Percentiles rank a stretch among this genome's conserved stretches.
Evolutionary conservation across 1,140 invertebrate species (phyloP).

Genomic region (Zaprionus davidi): DNA sequence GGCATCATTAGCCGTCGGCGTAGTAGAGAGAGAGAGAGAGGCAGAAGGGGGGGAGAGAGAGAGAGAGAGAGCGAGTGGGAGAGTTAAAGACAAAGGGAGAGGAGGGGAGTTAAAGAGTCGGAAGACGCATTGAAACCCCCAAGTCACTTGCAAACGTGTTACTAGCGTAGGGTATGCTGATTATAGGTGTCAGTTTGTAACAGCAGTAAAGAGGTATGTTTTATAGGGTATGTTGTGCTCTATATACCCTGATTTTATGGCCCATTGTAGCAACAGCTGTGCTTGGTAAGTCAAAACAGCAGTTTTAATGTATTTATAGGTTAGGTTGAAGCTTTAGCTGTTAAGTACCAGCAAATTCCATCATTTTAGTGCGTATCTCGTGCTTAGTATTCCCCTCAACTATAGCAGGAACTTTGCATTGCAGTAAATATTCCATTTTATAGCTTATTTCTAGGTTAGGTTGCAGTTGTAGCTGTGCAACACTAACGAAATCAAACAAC

Average conservation of each 20-base stretch:
- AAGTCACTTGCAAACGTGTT: background rate
- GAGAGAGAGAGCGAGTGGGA: background rate
- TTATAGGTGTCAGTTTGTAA: background rate
- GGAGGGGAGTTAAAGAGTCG: background rate
- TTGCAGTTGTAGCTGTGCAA: too few species aligned
- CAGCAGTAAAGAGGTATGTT: background rate
- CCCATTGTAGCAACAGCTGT: background rate
- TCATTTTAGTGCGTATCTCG: too few species aligned
- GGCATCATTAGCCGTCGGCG: conserved; percentile 74
- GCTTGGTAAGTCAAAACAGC: background rate
- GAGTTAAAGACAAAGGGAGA: background rate
- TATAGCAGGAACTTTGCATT: too few species aligned
- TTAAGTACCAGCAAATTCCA: too few species aligned
- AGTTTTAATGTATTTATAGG: too few species aligned
- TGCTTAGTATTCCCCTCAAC: too few species aligned
- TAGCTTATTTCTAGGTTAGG: too few species aligned
- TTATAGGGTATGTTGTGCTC: background rate
- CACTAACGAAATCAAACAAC: too few species aligned
- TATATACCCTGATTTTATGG: too few species aligned
- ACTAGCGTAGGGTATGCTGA: background rate
- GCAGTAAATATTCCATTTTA: too few species aligned
- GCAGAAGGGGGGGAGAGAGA: background rate
- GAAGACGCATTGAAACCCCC: background rate
- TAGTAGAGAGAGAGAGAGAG: background rate
- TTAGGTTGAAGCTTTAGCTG: too few species aligned